These are phyloP conservation scores for Sinodicranocentrus sp. DNA, from an alignment of 2,888 invertebrate genomes.

Conservation along the genomic window DNA sequence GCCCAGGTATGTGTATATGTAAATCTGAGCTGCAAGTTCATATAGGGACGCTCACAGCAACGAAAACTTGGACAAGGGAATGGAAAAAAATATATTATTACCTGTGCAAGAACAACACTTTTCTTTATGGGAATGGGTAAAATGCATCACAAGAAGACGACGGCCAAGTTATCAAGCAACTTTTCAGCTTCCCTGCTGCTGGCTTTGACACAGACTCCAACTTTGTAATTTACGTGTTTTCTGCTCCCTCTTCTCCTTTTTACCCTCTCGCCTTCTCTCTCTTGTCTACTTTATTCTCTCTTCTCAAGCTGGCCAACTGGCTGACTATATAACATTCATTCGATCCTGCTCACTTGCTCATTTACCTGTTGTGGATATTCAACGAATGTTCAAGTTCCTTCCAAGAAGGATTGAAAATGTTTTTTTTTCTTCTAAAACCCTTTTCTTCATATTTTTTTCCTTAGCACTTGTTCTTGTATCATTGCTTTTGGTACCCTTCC, in stretches of 20 bases:
- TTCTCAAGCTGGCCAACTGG: constrained; percentile 25
- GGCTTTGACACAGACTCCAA: constrained; percentile 71
- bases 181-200: constrained; percentile 71
- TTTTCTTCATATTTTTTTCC: constrained; percentile 33
- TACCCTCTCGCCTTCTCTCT: constrained; percentile 22
- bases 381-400: constrained; percentile 45
- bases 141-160: constrained; percentile 52
- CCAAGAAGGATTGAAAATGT: constrained; percentile 39
- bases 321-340: constrained; percentile 34
- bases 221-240: constrained; percentile 72
- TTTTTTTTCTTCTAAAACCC: constrained; percentile 28
- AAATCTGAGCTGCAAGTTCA: no score
- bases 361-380: constrained; percentile 48
- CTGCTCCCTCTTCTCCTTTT: constrained; percentile 61
- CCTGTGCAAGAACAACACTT: not conserved
- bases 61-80: not conserved
- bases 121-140: constrained; percentile 53
- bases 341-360: constrained; percentile 42
- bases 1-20: no score
- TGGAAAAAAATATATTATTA: constrained; percentile 4
- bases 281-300: constrained; percentile 1
- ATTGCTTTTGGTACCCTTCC: constrained; percentile 21
- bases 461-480: constrained; percentile 4
- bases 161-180: constrained; percentile 69
- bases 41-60: no score